These are phyloP conservation scores for Xestia rhomboidea DNA, from an alignment of 2,888 invertebrate species.

Conservation along the genomic window DNA sequence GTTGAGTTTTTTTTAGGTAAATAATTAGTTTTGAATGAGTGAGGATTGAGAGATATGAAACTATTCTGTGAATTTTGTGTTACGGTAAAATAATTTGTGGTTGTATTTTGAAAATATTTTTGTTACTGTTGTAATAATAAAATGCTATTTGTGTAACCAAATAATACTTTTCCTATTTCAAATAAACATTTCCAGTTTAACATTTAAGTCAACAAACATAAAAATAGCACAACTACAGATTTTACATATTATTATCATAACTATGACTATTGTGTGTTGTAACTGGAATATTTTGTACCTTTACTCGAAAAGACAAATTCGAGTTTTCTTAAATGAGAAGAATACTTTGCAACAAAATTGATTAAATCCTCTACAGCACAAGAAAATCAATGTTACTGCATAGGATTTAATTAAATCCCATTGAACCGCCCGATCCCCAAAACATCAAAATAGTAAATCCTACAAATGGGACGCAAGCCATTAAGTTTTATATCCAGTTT, in stretches of 20 bases:
- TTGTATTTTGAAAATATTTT: neutral
- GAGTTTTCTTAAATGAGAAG: neutral
- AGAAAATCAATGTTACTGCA: conserved; percentile 14
- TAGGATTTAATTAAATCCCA: conserved; percentile 52
- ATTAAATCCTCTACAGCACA: conserved; percentile 2
- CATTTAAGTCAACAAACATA: neutral
- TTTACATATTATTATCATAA: neutral
- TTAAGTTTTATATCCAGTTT: conserved; percentile 57
- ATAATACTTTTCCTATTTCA: neutral
- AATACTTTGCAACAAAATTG: conserved; percentile 5
- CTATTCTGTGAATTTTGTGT: neutral
- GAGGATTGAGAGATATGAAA: too few relatives aligned
- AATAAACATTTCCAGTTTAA: neutral
- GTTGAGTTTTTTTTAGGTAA: neutral
- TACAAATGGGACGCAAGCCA: conserved; percentile 55
- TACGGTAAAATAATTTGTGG: neutral
- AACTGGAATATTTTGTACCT: neutral
- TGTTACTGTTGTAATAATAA: neutral
- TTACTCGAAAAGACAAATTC: neutral
- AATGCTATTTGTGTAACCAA: neutral
- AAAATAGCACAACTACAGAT: neutral
- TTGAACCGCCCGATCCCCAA: conserved; percentile 29
- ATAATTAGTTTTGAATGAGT: neutral
- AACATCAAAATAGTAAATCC: conserved; percentile 55
- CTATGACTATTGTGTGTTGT: neutral